Percentiles rank a stretch among this genome's conserved stretches.
These are phyloP conservation scores for Parotocinclus haroldoi DNA, from an alignment of 2,797 vertebrate species.

Conservation along the genomic window DNA sequence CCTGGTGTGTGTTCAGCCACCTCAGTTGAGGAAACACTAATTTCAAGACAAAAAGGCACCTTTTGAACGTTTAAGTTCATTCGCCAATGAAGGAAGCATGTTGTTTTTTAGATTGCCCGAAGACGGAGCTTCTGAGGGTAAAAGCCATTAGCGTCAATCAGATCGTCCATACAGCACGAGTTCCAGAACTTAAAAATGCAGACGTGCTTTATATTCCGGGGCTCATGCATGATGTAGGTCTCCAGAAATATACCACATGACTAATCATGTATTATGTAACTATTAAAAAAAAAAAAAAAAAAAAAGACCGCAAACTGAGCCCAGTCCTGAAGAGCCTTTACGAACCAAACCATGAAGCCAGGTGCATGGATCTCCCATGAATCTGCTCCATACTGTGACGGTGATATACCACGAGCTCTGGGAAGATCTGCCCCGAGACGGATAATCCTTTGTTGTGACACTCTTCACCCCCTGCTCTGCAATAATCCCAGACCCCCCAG, in stretches of 20 bases:
- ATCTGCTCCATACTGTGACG: too few species aligned
- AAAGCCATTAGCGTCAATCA: background rate
- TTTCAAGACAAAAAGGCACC: too few species aligned
- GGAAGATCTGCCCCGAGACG: too few species aligned
- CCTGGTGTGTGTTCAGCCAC: too few species aligned
- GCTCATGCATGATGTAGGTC: slow-evolving; percentile 33
- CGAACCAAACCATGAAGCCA: too few species aligned
- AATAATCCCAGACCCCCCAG: slow-evolving; percentile 11
- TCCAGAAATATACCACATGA: slow-evolving; percentile 31
- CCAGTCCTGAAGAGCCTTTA: too few species aligned
- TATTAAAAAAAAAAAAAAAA: background rate
- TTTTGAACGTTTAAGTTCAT: too few species aligned
- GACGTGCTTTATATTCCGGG: slow-evolving; percentile 37
- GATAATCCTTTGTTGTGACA: slow-evolving; percentile 29
- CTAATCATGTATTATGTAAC: slow-evolving; percentile 18
- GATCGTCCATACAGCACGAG: slow-evolving; percentile 19
- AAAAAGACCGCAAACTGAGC: background rate
- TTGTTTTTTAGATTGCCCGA: too few species aligned
- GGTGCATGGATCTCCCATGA: too few species aligned
- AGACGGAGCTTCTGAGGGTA: background rate
- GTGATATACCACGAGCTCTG: too few species aligned
- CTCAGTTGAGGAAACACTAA: too few species aligned
- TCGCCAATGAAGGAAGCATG: too few species aligned
- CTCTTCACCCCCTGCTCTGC: slow-evolving; percentile 17
- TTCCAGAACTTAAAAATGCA: slow-evolving; percentile 28